Evolutionary conservation across 2,888 invertebrate genomes (phyloP), one percentile per base, ranked within the genome.

Genomic region (Melanotus villosus): DNA sequence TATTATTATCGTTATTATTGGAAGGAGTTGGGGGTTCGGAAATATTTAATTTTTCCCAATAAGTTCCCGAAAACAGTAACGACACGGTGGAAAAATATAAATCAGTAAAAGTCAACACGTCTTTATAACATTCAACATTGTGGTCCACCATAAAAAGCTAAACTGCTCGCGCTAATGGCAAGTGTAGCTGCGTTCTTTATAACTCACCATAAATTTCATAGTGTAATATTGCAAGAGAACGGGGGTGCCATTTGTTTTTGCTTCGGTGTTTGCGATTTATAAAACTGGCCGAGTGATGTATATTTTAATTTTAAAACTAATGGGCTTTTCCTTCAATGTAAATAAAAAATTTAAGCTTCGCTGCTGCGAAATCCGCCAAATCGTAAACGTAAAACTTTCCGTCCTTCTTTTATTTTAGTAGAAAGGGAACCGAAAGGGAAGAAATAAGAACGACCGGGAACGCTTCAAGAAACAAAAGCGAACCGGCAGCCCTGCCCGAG

Each of bases 271-370:
- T 79, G 77, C 76, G 68, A 66, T 64, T 64, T 70, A 70, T 70
- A 70, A 70, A 70, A 70, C 70, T 66, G 70, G 70, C 66, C 73
- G 78, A 80, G 81, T 83, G 83, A 83, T 83, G 83, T 83, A 83
- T 83, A 83, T 83, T 83, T 83, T 83, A 83, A 83, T 83, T 83
- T 83, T 81, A 81, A 82, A 83, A 83, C 82, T 83, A 83, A 83
- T 82, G 82, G 82, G 76, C 77, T 78, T 79, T 80, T 78, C 80
- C 80, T 80, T 77, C 80, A 78, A 80, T 81, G 81, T 80, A 79
- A 82, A 82, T 81, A 81, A 81, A 82, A 82, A 81, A 81, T 79
- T 80, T 78, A 78, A 80, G 80, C 75, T 74, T 75, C 71, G 75
- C 75, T 70, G 73, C 71, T 74, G 70, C 73, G 73, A 77, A 76